Base-by-base conservation (phyloP, 2,113 vertebrate genomes). In the Caretta caretta region DNA sequence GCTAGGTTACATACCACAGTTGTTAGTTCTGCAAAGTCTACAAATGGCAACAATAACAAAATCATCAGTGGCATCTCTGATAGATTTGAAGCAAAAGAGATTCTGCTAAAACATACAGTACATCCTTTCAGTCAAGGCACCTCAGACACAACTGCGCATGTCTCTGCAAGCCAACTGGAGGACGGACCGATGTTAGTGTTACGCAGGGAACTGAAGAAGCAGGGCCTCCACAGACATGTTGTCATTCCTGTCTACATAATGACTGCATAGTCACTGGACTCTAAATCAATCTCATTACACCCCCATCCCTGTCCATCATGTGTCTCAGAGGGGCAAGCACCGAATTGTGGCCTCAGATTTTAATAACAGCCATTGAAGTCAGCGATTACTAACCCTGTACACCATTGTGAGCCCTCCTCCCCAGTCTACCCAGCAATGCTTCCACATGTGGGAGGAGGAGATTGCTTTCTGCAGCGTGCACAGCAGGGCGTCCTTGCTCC, bases 31-130 rank as follows among this genome's bases (percentile, higher is more conserved):
- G 12, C 31, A n/a, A 96, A 96, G 89, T 94, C 95, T 89, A 92
- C 82, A 90, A 96, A 95, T 54, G 97, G 84, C 65, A 0, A 92
- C 87, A 96, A 92, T 83, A 94, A 97, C 95, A 97, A 97, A 97
- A 97, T 7, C 90, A 85, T 84, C 89, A 92, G 79, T 96, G 95
- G 95, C 96, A 95, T 97, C 95, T 96, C 75, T 94, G 96, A 94
- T 94, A 88, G 94, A 90, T 2, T 87, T 97, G 95, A 25, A 90
- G 91, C 75, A 97, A 90, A 93, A 96, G 96, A 91, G 94, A 96
- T 83, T 42, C 93, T 91, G 78, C 90, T 96, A 91, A 96, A 96
- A 84, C 62, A 95, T 92, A 94, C 92, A 94, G 88, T 57, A 65
- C 93, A 85, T 94, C 96, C 93, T 96, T 95, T 94, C 53, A 59